phyloP scores from a whole-genome alignment of 1,140 invertebrate species.

The Asobara japonica region DNA sequence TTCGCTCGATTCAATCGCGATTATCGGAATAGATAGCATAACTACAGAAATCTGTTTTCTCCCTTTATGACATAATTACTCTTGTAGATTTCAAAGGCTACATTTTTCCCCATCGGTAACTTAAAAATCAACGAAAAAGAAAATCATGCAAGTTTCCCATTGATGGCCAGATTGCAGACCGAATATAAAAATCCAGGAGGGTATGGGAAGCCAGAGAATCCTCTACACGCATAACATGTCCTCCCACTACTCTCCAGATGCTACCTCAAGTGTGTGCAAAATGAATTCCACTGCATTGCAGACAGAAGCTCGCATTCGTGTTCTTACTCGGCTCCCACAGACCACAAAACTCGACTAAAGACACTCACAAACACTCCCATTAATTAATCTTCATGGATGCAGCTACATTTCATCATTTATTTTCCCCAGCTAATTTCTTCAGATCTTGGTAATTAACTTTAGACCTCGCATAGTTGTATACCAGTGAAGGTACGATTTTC shows the following conservation, averaged over 20 bases:
- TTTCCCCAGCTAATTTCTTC: not conserved
- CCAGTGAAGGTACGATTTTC: not conserved
- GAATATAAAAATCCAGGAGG: not conserved
- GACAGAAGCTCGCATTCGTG: not conserved
- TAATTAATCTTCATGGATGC: slow-evolving; percentile 5
- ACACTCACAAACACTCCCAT: not conserved
- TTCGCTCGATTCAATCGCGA: too few relatives aligned
- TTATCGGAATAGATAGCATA: too few relatives aligned
- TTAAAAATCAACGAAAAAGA: not conserved
- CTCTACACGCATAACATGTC: not conserved
- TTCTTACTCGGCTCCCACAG: too few relatives aligned
- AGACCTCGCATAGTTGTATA: not conserved
- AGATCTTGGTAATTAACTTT: not conserved
- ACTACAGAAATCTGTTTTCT: too few relatives aligned
- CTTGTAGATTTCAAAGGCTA: too few relatives aligned
- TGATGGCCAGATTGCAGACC: not conserved
- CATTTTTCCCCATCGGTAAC: not conserved
- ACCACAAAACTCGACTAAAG: not conserved
- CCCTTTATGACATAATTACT: too few relatives aligned
- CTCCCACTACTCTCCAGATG: not conserved
- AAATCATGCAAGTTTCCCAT: not conserved
- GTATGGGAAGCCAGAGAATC: not conserved
- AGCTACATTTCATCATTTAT: not conserved
- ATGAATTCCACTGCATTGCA: slow-evolving; percentile 7
- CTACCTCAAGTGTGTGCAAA: slow-evolving; percentile 12